Base-by-base conservation (phyloP, 2,888 invertebrate species). In the Tryphoninae sp. region DNA sequence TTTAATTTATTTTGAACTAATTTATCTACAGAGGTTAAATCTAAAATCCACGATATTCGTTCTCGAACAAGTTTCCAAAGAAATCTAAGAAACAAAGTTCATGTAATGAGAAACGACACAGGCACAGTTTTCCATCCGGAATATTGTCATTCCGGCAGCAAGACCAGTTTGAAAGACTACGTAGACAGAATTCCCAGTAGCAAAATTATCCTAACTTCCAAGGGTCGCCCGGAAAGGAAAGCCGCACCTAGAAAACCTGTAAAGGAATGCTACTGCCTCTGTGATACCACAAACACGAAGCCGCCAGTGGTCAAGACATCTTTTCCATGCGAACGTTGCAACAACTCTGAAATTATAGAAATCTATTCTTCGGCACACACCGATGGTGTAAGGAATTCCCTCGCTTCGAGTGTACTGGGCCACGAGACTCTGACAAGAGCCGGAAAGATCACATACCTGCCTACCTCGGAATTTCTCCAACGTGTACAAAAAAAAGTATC, bases 401-500 rank as follows among this genome's bases (percentile, higher is more conserved):
- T 53, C 0, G 40, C 19, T 2, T 19, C 79, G 0, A 55, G n/a
- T 16, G 23, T 80, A 11, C 83, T 88, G 6, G 89, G 87, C 40
- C 83, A 81, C 1, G 87, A 90, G 55, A 89, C 89, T 0, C 61
- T 87, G 11, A 84, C 80, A 33, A 86, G 87, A 83, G 84, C 89
- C 8, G 85, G 86, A 7, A 86, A 78, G 16, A 89, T 90, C 23
- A 84, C 87, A 58, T 90, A 90, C 13, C 76, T 85, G 2, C 90
- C 90, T 3, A 89, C 80, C 61, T 90, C 90, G 0, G 86, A 89
- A 81, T 91, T 90, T 62, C 84, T 91, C 1, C 87, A 86, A 19
- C 85, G 84, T 80, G 88, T 87, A 9, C 88, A 86, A 16, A 83
- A 69, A 26, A 87, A 86, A 79, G 72, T 84, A 2, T 85, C 82